Evolutionary conservation across 2,113 vertebrate species (phyloP), one percentile per base, ranked within the genome.

Genomic region (Sinocyclocheilus anophthalmus): DNA sequence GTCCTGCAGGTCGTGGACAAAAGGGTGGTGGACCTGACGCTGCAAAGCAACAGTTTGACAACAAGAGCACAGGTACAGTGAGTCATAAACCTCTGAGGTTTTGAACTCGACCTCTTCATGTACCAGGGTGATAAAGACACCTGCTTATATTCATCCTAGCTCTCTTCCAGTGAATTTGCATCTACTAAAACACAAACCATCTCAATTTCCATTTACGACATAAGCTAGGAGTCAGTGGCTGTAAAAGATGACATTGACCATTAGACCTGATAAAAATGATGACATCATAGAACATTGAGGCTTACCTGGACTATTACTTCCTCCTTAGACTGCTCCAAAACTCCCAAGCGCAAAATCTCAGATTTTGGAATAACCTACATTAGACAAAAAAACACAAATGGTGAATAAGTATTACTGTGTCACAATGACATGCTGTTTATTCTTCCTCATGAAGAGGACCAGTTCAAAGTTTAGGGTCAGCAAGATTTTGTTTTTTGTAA

Each of bases 291-390:
- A 59, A 42, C 18, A 61, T 0, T 55, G 4, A 20, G 37, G 76
- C 93, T 22, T 85, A 99, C 97, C 96, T 98, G 97, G 78, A 99
- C 96, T 87, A 95, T 97, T 87, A 98, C 97, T 90, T 98, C 97
- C 84, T 99, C 97, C 87, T 98, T 99, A 53, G 96, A 98, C 88
- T 98, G 98, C 90, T 95, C 96, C 89, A 99, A 90, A 39, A 95
- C 95, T 24, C 97, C 95, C 0, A 94, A 95, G 84, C 96, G 95
- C 82, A 99, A 92, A 86, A 99, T 96, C 91, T 97, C 97, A 33
- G 94, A 93, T 92, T 98, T 99, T 37, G 97, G 96, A 59, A 98
- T 93, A 10, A 99, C 97, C 97, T 99, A 37, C 22, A 22, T 84
- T 45, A 55, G 67, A 80, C 26, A 55, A 30, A 69, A 16, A 3